These are phyloP conservation scores for Amaurobius ferox DNA, from an alignment of 2,888 invertebrate species.

Conservation along the genomic window DNA sequence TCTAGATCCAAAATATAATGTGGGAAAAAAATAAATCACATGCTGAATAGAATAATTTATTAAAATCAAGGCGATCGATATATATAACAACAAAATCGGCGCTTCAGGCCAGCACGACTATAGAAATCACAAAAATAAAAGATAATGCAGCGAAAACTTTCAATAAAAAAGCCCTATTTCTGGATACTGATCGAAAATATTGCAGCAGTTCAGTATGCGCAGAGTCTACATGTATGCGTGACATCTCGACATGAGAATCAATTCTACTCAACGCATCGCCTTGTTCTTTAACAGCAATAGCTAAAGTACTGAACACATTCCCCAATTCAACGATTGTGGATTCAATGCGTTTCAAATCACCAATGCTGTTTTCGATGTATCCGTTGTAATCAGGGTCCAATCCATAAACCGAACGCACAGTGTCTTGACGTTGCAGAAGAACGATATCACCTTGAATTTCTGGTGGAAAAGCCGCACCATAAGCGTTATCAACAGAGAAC, in stretches of 20 bases:
- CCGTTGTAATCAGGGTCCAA: not conserved
- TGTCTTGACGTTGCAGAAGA: not conserved
- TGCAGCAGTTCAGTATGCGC: not conserved
- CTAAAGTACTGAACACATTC: not conserved
- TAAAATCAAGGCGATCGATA: too few relatives aligned
- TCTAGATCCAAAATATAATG: too few relatives aligned
- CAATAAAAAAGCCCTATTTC: not conserved
- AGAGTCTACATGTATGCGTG: not conserved
- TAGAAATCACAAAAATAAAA: not conserved
- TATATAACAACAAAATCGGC: too few relatives aligned
- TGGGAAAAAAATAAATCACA: too few relatives aligned
- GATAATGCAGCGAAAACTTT: conserved; percentile 11
- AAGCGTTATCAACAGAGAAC: not conserved
- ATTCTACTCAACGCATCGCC: not conserved
- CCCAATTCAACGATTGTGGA: conserved; percentile 13
- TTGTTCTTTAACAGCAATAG: not conserved
- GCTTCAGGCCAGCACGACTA: not conserved
- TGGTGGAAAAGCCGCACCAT: not conserved
- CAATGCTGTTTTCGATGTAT: too few relatives aligned
- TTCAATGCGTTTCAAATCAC: conserved; percentile 1
- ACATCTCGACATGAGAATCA: not conserved
- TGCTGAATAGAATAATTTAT: too few relatives aligned
- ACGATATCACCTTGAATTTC: not conserved
- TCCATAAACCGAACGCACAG: not conserved
- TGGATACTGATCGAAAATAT: not conserved